Conservation (phyloP, 2,888 invertebrate species). For the Tetragonula carbonaria region DNA sequence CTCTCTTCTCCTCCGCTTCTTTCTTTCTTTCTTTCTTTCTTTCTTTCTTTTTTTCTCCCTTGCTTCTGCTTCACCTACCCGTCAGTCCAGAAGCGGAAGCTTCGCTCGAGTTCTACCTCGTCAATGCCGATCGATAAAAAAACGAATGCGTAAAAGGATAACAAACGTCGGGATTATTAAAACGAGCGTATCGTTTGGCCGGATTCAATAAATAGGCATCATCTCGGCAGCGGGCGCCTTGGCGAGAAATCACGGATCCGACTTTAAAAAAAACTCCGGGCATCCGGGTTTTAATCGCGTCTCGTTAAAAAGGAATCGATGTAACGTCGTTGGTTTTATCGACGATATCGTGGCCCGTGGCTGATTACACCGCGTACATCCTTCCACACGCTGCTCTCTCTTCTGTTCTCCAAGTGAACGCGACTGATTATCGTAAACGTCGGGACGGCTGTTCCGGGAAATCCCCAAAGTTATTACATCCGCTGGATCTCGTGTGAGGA, state of each 20-base stretch:
- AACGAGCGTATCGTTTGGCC: constrained; percentile 16
- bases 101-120: constrained; percentile 57
- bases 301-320: constrained; percentile 33
- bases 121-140: constrained; percentile 61
- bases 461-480: constrained; percentile 68
- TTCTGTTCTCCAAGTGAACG: constrained; percentile 3
- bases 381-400: background rate
- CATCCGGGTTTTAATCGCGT: constrained; percentile 15
- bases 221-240: background rate
- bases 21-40: background rate
- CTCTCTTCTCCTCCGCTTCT: background rate
- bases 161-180: constrained; percentile 49
- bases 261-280: background rate
- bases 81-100: constrained; percentile 14
- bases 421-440: constrained; percentile 68
- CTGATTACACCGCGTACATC: constrained; percentile 11
- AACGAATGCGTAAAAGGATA: constrained; percentile 61
- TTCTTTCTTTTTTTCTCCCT: background rate
- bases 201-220: constrained; percentile 34
- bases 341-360: background rate
- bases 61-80: background rate
- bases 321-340: constrained; percentile 27
- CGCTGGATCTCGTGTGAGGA: constrained; percentile 18
- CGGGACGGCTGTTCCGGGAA: constrained; percentile 56
- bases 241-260: background rate